These are phyloP conservation scores for Sus cebifrons DNA, from an alignment of 2,797 vertebrate species.

Conservation along the genomic window DNA sequence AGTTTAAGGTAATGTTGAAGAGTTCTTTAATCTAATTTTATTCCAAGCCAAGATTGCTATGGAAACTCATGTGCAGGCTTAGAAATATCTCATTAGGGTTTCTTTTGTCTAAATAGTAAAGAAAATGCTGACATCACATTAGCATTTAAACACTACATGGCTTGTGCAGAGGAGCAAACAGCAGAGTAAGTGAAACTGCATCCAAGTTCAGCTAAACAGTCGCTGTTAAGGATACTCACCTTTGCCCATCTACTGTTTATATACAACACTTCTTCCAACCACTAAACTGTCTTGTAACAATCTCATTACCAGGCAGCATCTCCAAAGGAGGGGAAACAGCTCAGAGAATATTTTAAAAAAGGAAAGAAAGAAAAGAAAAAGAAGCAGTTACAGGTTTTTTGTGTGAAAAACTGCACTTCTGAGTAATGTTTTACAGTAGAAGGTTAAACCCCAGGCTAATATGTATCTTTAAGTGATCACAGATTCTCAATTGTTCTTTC, in stretches of 20 bases:
- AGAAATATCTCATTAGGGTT: slow-evolving; percentile 72
- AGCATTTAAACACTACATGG: slow-evolving; percentile 28
- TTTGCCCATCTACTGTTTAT: background rate
- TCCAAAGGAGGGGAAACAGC: background rate
- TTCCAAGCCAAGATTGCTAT: slow-evolving; percentile 71
- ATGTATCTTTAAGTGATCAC: background rate
- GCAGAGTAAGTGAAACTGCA: background rate
- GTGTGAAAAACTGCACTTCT: background rate
- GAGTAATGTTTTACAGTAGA: background rate
- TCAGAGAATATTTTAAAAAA: background rate
- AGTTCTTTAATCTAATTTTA: slow-evolving; percentile 73
- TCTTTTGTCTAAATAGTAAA: slow-evolving; percentile 65
- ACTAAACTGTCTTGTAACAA: background rate
- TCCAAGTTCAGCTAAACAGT: background rate
- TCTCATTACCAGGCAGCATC: background rate
- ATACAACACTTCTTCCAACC: background rate
- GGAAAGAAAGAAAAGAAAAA: background rate
- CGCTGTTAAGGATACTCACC: background rate
- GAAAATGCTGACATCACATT: slow-evolving; percentile 33
- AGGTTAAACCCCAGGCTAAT: background rate
- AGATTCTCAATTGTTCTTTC: background rate
- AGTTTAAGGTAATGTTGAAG: slow-evolving; percentile 64
- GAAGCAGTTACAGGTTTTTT: background rate
- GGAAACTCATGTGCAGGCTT: slow-evolving; percentile 66
- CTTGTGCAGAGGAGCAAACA: background rate